Conservation (phyloP, 2,888 invertebrate genomes). For the Sialis fuliginosa region DNA sequence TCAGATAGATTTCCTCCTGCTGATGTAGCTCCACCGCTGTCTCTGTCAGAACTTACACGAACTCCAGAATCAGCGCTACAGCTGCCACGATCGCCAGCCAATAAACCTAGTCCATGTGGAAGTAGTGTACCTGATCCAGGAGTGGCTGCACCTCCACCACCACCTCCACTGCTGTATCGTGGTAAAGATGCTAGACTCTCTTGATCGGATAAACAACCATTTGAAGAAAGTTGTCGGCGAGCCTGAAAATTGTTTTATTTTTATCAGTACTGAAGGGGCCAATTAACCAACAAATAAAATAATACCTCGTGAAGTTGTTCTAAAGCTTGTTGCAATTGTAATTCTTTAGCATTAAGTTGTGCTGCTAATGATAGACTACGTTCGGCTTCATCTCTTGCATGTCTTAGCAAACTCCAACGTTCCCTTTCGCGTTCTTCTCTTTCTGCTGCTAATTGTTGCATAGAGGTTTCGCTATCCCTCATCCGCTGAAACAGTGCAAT, state of each 20-base stretch:
- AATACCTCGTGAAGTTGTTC: conserved; percentile 67
- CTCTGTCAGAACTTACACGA: conserved; percentile 64
- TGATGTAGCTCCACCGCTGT: conserved; percentile 62
- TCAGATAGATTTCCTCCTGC: conserved; percentile 68
- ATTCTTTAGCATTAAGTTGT: conserved; percentile 72
- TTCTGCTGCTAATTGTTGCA: conserved; percentile 38
- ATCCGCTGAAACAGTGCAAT: conserved; percentile 39
- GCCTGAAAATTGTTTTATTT: conserved; percentile 34
- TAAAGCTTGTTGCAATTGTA: conserved; percentile 69
- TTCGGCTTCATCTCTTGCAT: conserved; percentile 82
- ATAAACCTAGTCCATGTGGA: conserved; percentile 26
- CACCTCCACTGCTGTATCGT: conserved; percentile 36
- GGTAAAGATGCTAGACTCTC: conserved; percentile 61
- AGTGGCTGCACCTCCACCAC: conserved; percentile 35
- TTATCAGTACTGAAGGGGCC: not conserved
- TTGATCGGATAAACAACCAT: conserved; percentile 70
- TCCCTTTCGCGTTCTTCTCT: conserved; percentile 68
- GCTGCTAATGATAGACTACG: conserved; percentile 70
- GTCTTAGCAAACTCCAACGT: conserved; percentile 70
- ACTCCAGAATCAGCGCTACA: conserved; percentile 79
- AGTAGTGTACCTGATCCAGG: conserved; percentile 34
- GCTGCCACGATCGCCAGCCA: conserved; percentile 55
- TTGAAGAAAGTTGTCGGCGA: conserved; percentile 52
- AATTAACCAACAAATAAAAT: not conserved
- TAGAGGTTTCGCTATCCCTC: conserved; percentile 58